Conservation (phyloP, 2,113 vertebrate species). For the Lampris megalopsis region DNA sequence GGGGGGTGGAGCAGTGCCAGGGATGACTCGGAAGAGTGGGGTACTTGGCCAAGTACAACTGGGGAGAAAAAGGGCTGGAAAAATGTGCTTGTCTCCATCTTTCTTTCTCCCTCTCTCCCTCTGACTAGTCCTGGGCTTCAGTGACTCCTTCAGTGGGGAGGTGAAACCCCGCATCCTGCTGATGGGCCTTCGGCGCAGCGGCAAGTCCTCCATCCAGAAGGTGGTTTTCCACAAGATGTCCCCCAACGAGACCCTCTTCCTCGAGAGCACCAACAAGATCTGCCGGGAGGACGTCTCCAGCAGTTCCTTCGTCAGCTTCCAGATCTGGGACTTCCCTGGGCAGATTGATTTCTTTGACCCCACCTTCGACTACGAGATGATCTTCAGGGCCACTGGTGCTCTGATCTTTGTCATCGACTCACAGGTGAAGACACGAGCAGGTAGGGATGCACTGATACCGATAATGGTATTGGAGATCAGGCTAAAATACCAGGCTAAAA, state of each 20-base stretch:
- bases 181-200: conserved; percentile 93
- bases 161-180: conserved; percentile 95
- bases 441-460: background rate
- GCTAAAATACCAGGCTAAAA: too few relatives aligned
- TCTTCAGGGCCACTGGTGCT: conserved; percentile 93
- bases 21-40: too few relatives aligned
- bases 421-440: conserved; percentile 82
- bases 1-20: too few relatives aligned
- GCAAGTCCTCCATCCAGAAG: conserved; percentile 97
- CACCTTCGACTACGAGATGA: conserved; percentile 95
- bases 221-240: conserved; percentile 98
- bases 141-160: conserved; percentile 89
- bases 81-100: background rate
- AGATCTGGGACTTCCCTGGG: conserved; percentile 96
- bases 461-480: too few relatives aligned
- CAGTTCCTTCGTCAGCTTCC: conserved; percentile 95
- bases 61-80: too few relatives aligned
- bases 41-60: too few relatives aligned
- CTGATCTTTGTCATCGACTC: conserved; percentile 95
- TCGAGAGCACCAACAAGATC: conserved; percentile 96
- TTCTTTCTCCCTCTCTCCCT: conserved; percentile 5
- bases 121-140: conserved; percentile 87
- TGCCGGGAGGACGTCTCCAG: conserved; percentile 93
- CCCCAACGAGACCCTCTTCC: conserved; percentile 91
- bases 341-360: conserved; percentile 96